Evolutionary conservation across 2,797 vertebrate genomes (phyloP).

Genomic region (Xenopus petersii): DNA sequence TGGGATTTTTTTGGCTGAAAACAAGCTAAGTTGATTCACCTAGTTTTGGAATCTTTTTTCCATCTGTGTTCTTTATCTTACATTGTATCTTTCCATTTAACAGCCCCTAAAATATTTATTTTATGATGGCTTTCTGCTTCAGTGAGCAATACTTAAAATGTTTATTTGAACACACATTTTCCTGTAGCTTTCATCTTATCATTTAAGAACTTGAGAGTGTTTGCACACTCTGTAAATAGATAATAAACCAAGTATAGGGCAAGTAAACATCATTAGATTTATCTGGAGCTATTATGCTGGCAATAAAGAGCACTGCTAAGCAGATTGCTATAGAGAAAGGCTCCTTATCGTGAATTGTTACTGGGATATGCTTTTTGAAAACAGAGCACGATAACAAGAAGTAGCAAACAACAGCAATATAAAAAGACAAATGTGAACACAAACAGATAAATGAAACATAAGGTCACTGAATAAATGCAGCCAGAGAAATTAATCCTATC

Average conservation of each 20-base stretch:
- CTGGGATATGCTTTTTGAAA: constrained; percentile 29
- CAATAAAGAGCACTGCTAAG: constrained; percentile 30
- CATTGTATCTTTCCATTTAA: too few species aligned
- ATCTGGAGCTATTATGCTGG: constrained; percentile 27
- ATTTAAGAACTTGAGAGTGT: constrained; percentile 19
- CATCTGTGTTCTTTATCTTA: too few species aligned
- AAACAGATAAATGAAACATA: constrained; percentile 8
- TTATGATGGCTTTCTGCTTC: not conserved
- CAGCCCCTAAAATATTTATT: too few species aligned
- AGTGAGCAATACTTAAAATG: not conserved
- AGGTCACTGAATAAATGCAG: not conserved
- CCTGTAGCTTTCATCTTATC: not conserved
- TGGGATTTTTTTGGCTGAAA: too few species aligned
- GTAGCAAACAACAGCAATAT: constrained; percentile 28
- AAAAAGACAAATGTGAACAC: constrained; percentile 24
- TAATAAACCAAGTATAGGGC: constrained; percentile 36
- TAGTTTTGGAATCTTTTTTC: too few species aligned
- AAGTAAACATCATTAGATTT: constrained; percentile 47
- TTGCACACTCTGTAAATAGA: constrained; percentile 29
- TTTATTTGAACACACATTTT: constrained; percentile 1
- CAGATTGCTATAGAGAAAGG: constrained; percentile 29
- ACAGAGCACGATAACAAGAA: constrained; percentile 1
- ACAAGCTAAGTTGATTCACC: too few species aligned
- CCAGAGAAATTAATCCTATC: constrained; percentile 5
- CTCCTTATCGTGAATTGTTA: constrained; percentile 32